Evolutionary conservation across 2,888 invertebrate species (phyloP).

Genomic region (Deilephila elpenor): DNA sequence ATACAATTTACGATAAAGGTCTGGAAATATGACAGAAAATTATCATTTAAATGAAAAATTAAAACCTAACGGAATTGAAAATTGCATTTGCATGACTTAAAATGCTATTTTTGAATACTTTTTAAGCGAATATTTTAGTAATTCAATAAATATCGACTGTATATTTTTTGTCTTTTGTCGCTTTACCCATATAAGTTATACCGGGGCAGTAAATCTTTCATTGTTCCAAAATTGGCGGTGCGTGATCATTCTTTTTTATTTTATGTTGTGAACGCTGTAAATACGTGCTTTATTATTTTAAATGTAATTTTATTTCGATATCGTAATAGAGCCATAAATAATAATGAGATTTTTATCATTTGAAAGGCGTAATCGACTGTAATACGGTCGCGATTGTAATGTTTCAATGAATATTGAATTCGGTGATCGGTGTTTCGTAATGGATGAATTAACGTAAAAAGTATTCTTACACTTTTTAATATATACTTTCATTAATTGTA

Average conservation of each 20-base stretch:
- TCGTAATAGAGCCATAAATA: constrained; percentile 5
- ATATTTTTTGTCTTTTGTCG: neutral
- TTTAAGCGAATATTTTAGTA: too few relatives aligned
- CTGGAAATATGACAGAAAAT: too few relatives aligned
- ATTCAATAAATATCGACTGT: neutral
- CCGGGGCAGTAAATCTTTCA: neutral
- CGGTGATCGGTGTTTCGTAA: constrained; percentile 10
- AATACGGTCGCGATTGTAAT: neutral
- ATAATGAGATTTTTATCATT: constrained; percentile 14
- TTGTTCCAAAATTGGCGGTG: neutral
- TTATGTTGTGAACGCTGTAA: neutral
- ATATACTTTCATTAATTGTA: too few relatives aligned
- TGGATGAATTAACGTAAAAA: neutral
- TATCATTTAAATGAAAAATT: too few relatives aligned
- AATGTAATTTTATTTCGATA: neutral
- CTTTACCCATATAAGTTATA: neutral
- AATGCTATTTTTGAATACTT: too few relatives aligned
- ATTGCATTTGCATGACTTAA: too few relatives aligned
- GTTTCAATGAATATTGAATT: constrained; percentile 12
- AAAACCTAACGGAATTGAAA: too few relatives aligned
- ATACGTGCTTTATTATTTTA: neutral
- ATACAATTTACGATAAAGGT: too few relatives aligned
- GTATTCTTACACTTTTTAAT: too few relatives aligned
- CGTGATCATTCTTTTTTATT: neutral
- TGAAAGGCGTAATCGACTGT: constrained; percentile 7